Conservation (phyloP, 2,113 vertebrate genomes). For the Callipepla californica region DNA sequence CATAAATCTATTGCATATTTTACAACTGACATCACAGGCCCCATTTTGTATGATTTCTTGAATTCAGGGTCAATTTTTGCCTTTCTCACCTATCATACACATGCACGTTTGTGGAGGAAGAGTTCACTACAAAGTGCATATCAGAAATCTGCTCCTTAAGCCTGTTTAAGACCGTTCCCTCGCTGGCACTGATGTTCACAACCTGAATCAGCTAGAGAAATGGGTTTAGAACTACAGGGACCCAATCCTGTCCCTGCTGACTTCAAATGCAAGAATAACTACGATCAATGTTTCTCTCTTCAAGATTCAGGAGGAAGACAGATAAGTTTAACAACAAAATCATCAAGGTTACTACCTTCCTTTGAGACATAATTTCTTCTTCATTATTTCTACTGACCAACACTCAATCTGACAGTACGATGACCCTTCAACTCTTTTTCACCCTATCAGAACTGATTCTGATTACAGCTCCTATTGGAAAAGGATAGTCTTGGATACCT, state of each 20-base stretch:
- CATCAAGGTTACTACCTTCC: neutral
- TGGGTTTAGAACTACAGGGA: neutral
- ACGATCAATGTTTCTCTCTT: neutral
- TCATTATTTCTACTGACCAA: neutral
- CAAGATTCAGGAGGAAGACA: neutral
- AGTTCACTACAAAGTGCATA: neutral
- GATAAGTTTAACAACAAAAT: neutral
- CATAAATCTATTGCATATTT: neutral
- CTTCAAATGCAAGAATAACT: neutral
- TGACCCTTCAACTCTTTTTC: neutral
- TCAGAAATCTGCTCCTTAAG: neutral
- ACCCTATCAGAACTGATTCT: neutral
- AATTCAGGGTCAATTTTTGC: neutral
- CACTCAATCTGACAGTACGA: neutral
- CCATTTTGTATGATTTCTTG: neutral
- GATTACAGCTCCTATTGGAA: neutral
- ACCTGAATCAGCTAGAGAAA: neutral
- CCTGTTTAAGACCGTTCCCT: neutral
- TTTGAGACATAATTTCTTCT: neutral
- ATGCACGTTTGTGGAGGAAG: neutral
- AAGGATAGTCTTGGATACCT: neutral
- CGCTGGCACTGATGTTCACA: neutral
- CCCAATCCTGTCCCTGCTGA: neutral
- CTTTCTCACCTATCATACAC: neutral
- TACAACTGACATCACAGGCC: neutral